Percentiles rank a stretch among this genome's conserved stretches.
Evolutionary conservation across 1,140 invertebrate genomes (phyloP).

Genomic region (Cepaea nemoralis): DNA sequence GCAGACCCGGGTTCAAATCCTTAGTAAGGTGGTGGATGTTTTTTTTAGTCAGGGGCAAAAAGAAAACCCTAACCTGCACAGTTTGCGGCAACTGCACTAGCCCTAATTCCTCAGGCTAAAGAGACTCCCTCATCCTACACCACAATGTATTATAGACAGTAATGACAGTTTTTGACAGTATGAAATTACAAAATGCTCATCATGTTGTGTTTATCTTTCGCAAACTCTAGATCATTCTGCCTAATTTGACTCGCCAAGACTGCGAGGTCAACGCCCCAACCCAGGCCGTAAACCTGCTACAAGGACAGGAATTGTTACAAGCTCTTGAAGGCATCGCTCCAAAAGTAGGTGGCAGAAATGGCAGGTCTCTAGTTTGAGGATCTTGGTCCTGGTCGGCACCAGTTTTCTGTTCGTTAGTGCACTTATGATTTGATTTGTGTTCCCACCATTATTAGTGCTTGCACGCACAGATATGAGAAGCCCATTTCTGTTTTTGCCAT

Average conservation of each 20-base stretch:
- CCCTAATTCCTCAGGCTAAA: too few species aligned
- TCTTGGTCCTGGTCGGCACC: neutral
- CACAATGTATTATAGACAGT: too few species aligned
- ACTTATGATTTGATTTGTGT: neutral
- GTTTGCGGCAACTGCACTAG: too few species aligned
- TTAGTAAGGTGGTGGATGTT: too few species aligned
- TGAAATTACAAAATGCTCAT: too few species aligned
- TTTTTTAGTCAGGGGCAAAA: too few species aligned
- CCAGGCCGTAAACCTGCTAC: slow-evolving; percentile 37
- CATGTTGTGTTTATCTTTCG: neutral
- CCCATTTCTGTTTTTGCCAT: neutral
- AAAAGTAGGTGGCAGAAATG: neutral
- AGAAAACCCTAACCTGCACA: too few species aligned
- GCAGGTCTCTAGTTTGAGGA: neutral
- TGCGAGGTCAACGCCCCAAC: slow-evolving; percentile 55
- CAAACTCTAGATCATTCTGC: slow-evolving; percentile 25
- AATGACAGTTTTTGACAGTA: too few species aligned
- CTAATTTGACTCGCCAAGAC: slow-evolving; percentile 49
- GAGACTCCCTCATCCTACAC: too few species aligned
- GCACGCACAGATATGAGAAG: neutral
- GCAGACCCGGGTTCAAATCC: too few species aligned
- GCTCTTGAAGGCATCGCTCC: slow-evolving; percentile 28
- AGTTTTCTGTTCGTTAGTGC: neutral
- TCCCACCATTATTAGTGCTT: neutral
- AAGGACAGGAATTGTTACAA: slow-evolving; percentile 47